phyloP scores from a whole-genome alignment of 2,113 vertebrate genomes.

The Ciconia maguari region DNA sequence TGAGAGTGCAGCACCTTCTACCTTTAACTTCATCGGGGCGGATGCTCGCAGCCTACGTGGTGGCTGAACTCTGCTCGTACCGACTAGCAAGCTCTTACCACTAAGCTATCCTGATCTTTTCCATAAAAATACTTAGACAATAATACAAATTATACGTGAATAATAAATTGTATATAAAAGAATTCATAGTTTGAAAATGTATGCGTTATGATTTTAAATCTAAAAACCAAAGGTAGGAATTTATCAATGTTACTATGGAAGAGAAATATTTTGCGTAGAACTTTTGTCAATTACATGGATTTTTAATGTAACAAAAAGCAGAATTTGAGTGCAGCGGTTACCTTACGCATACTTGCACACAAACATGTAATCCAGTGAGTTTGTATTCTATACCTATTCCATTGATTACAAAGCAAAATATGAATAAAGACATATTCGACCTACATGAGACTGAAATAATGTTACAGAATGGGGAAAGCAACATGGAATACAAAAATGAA shows the following conservation, averaged over 20 bases:
- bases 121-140: background rate
- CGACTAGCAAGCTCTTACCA: background rate
- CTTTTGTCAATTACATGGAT: fast-evolving
- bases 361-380: background rate
- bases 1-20: background rate
- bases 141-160: background rate
- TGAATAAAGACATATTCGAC: background rate
- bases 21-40: background rate
- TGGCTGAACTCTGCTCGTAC: fast-evolving
- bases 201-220: too few species aligned
- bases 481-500: background rate
- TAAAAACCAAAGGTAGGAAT: background rate
- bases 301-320: background rate
- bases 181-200: background rate
- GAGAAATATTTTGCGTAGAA: background rate
- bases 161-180: fast-evolving
- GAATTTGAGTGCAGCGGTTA: background rate
- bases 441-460: background rate
- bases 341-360: fast-evolving
- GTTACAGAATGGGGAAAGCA: background rate
- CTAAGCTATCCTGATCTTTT: background rate
- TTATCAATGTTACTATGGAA: too few species aligned
- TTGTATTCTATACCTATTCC: background rate
- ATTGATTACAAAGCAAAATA: background rate
- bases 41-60: background rate